Percentiles rank a stretch among this genome's conserved stretches.
phyloP scores from a whole-genome alignment of 2,113 vertebrate species.

The Marcusenius ussheri region DNA sequence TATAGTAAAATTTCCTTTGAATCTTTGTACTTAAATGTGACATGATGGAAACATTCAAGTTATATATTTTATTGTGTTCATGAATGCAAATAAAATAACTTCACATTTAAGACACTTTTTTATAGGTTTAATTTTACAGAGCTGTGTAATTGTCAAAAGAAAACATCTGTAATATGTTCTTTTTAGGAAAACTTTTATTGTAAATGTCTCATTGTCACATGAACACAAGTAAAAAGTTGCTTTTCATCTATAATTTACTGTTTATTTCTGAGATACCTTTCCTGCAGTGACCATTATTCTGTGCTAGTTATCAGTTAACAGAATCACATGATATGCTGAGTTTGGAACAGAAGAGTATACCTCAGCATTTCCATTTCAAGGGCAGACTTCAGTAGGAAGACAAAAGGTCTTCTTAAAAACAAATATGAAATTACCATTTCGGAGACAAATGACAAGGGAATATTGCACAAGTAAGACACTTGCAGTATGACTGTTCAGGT shows the following conservation, averaged over 20 bases:
- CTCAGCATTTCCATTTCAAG: background rate
- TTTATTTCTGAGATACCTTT: background rate
- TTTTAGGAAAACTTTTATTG: background rate
- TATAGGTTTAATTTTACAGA: background rate
- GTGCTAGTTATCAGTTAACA: background rate
- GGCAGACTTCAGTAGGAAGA: background rate
- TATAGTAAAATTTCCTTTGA: background rate
- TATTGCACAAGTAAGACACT: background rate
- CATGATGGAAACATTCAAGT: background rate
- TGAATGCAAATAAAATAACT: background rate
- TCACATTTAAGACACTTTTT: background rate
- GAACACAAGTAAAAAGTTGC: background rate
- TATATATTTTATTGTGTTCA: background rate
- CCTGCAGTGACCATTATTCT: background rate
- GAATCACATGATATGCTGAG: background rate
- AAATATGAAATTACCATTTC: background rate
- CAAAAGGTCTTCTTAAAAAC: background rate
- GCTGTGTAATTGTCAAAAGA: background rate
- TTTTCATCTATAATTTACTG: background rate
- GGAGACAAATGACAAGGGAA: background rate
- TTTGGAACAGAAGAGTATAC: background rate
- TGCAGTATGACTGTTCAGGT: background rate
- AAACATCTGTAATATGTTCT: background rate
- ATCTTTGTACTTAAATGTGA: background rate
- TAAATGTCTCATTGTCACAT: background rate